Conservation (phyloP, 1,140 invertebrate genomes). For the Rhagoletis pomonella region DNA sequence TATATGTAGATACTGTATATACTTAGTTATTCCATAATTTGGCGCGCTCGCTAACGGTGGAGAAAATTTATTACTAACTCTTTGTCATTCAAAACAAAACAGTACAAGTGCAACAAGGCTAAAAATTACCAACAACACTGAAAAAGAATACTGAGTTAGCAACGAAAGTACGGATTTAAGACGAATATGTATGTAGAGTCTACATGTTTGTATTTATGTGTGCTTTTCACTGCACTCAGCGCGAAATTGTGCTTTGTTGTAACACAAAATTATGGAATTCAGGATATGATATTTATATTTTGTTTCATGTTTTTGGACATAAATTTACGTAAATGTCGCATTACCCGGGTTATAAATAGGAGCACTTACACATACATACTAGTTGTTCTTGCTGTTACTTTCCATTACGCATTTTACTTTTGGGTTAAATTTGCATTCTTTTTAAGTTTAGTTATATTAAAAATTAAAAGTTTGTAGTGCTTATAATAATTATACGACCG, state of each 20-base stretch:
- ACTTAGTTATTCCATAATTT: not conserved
- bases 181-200: not conserved
- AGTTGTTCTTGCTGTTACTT: not conserved
- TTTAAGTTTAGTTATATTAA: too few relatives aligned
- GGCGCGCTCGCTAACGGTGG: not conserved
- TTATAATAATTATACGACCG: too few relatives aligned
- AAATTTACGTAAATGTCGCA: not conserved
- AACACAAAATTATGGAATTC: slow-evolving; percentile 50
- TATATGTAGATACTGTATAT: not conserved
- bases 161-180: too few relatives aligned
- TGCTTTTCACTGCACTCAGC: not conserved
- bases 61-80: slow-evolving; percentile 38
- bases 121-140: not conserved
- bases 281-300: slow-evolving; percentile 10
- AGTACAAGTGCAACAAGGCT: not conserved
- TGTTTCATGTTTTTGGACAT: slow-evolving; percentile 20
- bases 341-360: too few relatives aligned
- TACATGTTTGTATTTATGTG: not conserved
- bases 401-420: not conserved
- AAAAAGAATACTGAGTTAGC: too few relatives aligned
- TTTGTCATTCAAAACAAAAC: slow-evolving; percentile 11
- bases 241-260: slow-evolving; percentile 36
- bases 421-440: slow-evolving; percentile 7
- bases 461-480: too few relatives aligned
- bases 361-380: too few relatives aligned